Evolutionary conservation across 2,113 vertebrate genomes (phyloP), one percentile per base, ranked within the genome.

Genomic region (Agapornis roseicollis): DNA sequence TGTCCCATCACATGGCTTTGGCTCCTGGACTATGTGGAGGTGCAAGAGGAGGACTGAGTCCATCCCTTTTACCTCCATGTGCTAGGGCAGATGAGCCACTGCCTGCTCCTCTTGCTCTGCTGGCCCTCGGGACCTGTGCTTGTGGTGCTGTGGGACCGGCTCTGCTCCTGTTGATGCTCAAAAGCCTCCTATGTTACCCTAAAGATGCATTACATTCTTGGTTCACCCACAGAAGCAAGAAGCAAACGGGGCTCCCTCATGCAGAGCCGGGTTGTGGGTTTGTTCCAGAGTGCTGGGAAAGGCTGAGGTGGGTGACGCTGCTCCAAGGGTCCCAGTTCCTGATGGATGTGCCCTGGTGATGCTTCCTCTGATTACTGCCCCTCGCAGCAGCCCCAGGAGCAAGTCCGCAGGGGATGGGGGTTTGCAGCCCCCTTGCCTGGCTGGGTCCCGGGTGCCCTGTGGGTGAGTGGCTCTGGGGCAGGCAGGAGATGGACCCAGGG

Each of bases 381-480:
- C 46, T 39, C 3, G 1, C 13, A 55, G 47, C 50, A 49, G 23
- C 53, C 47, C 29, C 29, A 5, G 80, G 23, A 72, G 2, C 33
- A 1, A 17, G 4, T 4, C 8, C 41, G 13, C 10, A 1, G 39
- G 61, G 66, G 19, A 1, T 5, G 39, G 4, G n/a, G n/a, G 17
- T 53, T 35, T 55, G 39, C 42, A 69, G 35, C 31, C 44, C 46
- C 46, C 46, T 31, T 19, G 37, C 70, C 58, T 11, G 4, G 58
- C 46, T 4, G 76, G 31, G 24, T 42, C 56, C 56, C 24, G 22
- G 9, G 33, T 58, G 56, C 49, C 37, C 70, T 9, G 41, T 11
- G 7, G 53, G 28, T 6, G 53, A 3, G 53, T 4, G 53, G 35
- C 35, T 60, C 11, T 11, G 53, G 56, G 46, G 7, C 15, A 23